These are phyloP conservation scores for Trichonephila inaurata DNA, from an alignment of 1,140 invertebrate genomes.

Conservation along the genomic window DNA sequence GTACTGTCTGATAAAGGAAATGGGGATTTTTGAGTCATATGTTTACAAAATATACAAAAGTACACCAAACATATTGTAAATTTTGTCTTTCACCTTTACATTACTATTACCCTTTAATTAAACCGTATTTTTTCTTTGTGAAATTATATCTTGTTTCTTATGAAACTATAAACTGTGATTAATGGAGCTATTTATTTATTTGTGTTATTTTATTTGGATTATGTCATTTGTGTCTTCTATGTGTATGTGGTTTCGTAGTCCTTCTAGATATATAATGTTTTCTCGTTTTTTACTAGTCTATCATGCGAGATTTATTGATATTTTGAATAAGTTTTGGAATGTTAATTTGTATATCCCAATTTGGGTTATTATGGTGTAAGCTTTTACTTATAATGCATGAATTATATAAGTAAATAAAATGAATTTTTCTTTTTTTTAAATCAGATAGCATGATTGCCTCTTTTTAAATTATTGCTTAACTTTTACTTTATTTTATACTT, in stretches of 20 bases:
- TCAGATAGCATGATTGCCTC: background rate
- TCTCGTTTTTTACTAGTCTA: constrained; percentile 42
- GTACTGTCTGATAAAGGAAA: background rate
- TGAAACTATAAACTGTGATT: constrained; percentile 56
- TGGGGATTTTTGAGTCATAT: background rate
- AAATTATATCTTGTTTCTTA: constrained; percentile 19
- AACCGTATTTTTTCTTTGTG: background rate
- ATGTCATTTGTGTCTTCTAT: background rate
- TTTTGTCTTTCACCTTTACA: background rate
- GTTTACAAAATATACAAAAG: background rate
- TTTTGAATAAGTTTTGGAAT: constrained; percentile 44
- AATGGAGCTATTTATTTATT: constrained; percentile 54
- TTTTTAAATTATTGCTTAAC: background rate
- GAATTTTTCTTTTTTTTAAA: background rate
- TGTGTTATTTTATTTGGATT: background rate
- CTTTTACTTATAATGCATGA: background rate
- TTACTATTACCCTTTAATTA: background rate
- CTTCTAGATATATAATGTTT: constrained; percentile 30
- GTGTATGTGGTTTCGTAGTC: constrained; percentile 24
- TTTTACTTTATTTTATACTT: background rate
- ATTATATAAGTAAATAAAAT: background rate
- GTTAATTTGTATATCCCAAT: constrained; percentile 13
- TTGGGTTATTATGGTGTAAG: background rate
- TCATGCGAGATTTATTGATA: background rate
- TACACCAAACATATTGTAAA: background rate